Percentiles rank a stretch among this genome's conserved stretches.
Conservation (phyloP, 2,113 vertebrate species). For the Nanorana parkeri region DNA sequence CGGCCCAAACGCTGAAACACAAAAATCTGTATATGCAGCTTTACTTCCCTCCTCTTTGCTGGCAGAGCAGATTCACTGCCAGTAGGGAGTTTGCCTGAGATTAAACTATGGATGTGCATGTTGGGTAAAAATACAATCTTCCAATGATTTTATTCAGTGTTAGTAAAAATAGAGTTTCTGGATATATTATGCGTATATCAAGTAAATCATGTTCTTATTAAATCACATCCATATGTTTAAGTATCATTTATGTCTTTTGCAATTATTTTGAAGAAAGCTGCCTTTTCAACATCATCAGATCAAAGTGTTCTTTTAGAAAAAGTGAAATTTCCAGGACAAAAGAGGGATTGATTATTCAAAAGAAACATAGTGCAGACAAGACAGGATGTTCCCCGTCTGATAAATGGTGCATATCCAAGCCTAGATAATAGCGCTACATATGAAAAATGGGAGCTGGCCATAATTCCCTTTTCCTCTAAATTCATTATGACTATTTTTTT, state of each 20-base stretch:
- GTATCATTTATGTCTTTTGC: neutral
- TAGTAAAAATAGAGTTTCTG: too few species aligned
- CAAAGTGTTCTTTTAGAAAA: constrained; percentile 34
- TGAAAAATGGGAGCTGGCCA: constrained; percentile 13
- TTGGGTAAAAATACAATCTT: too few species aligned
- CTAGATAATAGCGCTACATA: constrained; percentile 13
- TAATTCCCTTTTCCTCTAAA: neutral
- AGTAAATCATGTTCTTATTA: too few species aligned
- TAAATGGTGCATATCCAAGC: constrained; percentile 32
- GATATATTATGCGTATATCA: too few species aligned
- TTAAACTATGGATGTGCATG: too few species aligned
- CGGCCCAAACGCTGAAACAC: too few species aligned
- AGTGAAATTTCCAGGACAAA: constrained; percentile 8
- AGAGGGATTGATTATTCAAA: constrained; percentile 29
- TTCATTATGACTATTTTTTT: constrained; percentile 12
- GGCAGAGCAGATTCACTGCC: too few species aligned
- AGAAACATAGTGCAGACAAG: constrained; percentile 20
- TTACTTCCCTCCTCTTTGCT: too few species aligned
- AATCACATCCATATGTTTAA: too few species aligned
- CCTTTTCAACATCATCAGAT: neutral
- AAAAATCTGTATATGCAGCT: too few species aligned
- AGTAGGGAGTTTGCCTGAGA: too few species aligned
- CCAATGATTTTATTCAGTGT: too few species aligned
- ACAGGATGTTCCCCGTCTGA: constrained; percentile 40
- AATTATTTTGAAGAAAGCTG: neutral